Evolutionary conservation across 2,113 vertebrate genomes (phyloP).

Genomic region (Puntigrus tetrazona): DNA sequence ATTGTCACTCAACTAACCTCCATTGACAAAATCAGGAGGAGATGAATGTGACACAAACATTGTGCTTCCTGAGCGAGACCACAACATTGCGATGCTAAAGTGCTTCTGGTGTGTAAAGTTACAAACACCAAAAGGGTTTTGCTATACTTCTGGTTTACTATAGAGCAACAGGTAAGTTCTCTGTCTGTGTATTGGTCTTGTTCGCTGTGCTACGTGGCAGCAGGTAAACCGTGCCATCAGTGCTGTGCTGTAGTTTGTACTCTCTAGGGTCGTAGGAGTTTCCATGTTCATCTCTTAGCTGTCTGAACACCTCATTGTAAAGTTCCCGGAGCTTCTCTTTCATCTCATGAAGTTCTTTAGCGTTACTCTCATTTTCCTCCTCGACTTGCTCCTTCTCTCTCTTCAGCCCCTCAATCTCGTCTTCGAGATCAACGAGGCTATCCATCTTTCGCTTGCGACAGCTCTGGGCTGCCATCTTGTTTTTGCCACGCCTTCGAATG

Average conservation of each 20-base stretch:
- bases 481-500: conserved; percentile 86
- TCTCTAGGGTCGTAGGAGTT: conserved; percentile 81
- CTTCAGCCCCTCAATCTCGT: conserved; percentile 81
- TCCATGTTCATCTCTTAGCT: conserved; percentile 81
- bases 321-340: conserved; percentile 82
- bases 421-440: conserved; percentile 82
- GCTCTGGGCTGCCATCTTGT: conserved; percentile 88
- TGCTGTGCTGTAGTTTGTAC: conserved; percentile 84
- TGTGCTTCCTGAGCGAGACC: not conserved
- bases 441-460: conserved; percentile 89
- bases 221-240: conserved; percentile 82
- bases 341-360: conserved; percentile 75
- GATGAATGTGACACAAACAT: not conserved
- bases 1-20: not conserved
- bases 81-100: not conserved
- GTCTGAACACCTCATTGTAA: conserved; percentile 83
- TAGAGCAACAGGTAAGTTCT: not conserved
- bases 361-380: conserved; percentile 78
- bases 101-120: not conserved
- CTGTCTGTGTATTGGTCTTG: not conserved
- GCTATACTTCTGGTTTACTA: not conserved
- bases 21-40: not conserved
- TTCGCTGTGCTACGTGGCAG: conserved; percentile 61
- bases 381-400: conserved; percentile 75
- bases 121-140: not conserved